Percentiles rank a stretch among this genome's conserved stretches.
These are phyloP conservation scores for Botia kubotai DNA, from an alignment of 2,797 vertebrate genomes.

Conservation along the genomic window DNA sequence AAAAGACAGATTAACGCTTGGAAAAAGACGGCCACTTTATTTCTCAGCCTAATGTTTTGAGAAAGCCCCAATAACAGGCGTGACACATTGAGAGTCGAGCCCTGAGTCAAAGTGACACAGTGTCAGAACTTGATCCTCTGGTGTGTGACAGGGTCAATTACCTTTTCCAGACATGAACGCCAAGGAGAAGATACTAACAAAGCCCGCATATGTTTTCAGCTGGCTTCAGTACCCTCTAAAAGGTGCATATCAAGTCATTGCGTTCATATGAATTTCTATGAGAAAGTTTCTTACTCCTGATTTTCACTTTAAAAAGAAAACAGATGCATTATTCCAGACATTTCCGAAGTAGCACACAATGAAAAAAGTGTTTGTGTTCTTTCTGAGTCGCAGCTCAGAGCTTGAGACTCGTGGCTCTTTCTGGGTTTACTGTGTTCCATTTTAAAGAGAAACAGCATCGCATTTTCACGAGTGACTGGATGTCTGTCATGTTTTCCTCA, in stretches of 20 bases:
- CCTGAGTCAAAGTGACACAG: conserved; percentile 72
- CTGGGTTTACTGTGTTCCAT: conserved; percentile 57
- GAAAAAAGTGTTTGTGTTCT: conserved; percentile 59
- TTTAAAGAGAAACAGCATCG: conserved; percentile 55
- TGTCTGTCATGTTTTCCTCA: conserved; percentile 41
- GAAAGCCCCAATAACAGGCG: conserved; percentile 34
- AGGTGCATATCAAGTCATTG: conserved; percentile 42
- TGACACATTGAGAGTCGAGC: conserved; percentile 57
- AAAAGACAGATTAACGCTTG: neutral
- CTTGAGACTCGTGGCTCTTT: conserved; percentile 51
- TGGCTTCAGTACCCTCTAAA: conserved; percentile 64
- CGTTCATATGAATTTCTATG: conserved; percentile 53
- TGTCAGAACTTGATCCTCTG: conserved; percentile 69
- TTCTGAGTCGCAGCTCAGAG: conserved; percentile 46
- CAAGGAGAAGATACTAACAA: conserved; percentile 60
- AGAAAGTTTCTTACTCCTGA: conserved; percentile 54
- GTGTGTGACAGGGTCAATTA: conserved; percentile 67
- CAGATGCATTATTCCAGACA: conserved; percentile 57
- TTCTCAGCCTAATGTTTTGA: conserved; percentile 16
- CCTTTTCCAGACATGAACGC: conserved; percentile 51
- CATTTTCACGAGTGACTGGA: conserved; percentile 63
- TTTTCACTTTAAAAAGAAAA: conserved; percentile 60
- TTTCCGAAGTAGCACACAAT: conserved; percentile 57
- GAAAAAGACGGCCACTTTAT: neutral
- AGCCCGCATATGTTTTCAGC: conserved; percentile 56